phyloP scores from a whole-genome alignment of 2,797 vertebrate genomes.

The Phrynocephalus vlangalii region DNA sequence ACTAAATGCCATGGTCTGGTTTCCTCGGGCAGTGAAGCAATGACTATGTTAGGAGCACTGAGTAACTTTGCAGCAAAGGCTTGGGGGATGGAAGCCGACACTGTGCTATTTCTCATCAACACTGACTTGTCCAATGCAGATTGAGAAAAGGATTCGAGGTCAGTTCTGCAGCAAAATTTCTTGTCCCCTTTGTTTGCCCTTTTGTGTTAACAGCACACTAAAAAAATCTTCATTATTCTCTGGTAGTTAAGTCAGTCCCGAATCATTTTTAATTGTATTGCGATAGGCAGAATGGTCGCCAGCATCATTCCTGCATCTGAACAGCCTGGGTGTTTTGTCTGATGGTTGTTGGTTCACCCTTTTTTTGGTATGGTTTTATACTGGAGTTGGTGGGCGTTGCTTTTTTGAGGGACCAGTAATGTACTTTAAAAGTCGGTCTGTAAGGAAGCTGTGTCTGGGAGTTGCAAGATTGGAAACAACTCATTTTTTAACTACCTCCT shows the following conservation, averaged over 20 bases:
- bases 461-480: no score
- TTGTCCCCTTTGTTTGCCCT: neutral
- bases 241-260: neutral
- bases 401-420: no score
- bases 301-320: no score
- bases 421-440: no score
- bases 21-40: conserved; percentile 25
- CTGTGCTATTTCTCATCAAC: neutral
- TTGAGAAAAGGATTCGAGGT: neutral
- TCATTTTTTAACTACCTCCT: no score
- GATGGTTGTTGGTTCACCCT: no score
- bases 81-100: neutral
- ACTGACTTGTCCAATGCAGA: neutral
- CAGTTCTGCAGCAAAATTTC: neutral
- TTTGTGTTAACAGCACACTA: neutral
- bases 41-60: conserved; percentile 31
- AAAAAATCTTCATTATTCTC: neutral
- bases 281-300: neutral
- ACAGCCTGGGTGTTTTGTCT: no score
- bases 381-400: no score
- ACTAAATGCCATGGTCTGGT: conserved; percentile 9
- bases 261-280: neutral
- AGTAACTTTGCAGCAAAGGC: conserved; percentile 11
- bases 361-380: no score
- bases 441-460: no score